Conservation (phyloP, 2,888 invertebrate genomes). For the Liposcelis brunnea region DNA sequence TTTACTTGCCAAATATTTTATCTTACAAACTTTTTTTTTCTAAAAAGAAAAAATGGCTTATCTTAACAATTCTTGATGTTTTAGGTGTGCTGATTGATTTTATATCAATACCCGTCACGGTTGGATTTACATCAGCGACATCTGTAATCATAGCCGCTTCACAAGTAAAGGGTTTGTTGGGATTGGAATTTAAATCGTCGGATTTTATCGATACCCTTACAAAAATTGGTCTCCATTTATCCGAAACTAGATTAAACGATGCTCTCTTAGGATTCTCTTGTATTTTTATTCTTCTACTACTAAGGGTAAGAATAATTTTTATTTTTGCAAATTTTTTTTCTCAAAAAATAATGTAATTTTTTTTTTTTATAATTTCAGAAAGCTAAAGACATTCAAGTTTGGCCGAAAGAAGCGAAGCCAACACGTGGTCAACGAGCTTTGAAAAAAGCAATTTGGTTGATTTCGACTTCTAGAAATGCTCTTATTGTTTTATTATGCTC, state of each 20-base stretch:
- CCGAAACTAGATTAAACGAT: slow-evolving; percentile 50
- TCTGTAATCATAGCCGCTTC: slow-evolving; percentile 79
- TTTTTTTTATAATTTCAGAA: slow-evolving; percentile 37
- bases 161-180: slow-evolving; percentile 59
- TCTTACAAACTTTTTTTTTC: no score
- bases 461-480: slow-evolving; percentile 70
- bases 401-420: slow-evolving; percentile 25
- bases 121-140: slow-evolving; percentile 80
- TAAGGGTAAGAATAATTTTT: slow-evolving; percentile 44
- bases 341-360: neutral
- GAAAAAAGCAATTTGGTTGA: slow-evolving; percentile 50
- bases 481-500: slow-evolving; percentile 61
- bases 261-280: slow-evolving; percentile 52
- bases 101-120: slow-evolving; percentile 76
- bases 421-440: slow-evolving; percentile 27
- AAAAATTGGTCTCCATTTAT: slow-evolving; percentile 50
- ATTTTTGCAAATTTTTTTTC: slow-evolving; percentile 10
- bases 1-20: no score
- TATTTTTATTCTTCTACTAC: slow-evolving; percentile 49
- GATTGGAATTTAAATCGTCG: slow-evolving; percentile 49
- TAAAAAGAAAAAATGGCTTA: no score
- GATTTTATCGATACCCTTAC: slow-evolving; percentile 58
- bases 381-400: slow-evolving; percentile 48
- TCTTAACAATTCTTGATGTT: no score
- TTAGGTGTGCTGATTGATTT: slow-evolving; percentile 75